A percentile compares a stretch with the other conserved stretches of the same genome.
phyloP scores from a whole-genome alignment of 2,797 vertebrate genomes.

The Podarcis siculus region DNA sequence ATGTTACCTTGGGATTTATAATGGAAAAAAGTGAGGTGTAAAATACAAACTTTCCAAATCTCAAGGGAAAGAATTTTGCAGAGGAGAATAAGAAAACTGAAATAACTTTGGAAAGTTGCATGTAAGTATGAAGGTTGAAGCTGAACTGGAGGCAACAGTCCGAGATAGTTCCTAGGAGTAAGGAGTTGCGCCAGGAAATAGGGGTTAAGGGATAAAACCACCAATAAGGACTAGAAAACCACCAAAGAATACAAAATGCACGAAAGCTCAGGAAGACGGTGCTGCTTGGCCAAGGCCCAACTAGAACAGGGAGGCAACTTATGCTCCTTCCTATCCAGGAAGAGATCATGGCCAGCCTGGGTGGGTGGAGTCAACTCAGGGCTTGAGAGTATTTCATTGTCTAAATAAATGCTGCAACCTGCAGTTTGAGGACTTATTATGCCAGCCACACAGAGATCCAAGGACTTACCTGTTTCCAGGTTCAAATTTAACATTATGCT shows the following conservation, averaged over 20 bases:
- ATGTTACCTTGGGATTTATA: too few species aligned
- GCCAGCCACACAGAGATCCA: background rate
- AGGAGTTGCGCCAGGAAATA: background rate
- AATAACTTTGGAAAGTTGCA: background rate
- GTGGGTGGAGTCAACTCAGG: background rate
- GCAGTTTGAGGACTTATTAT: background rate
- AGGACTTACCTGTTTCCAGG: background rate
- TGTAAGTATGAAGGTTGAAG: background rate
- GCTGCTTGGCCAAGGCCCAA: background rate
- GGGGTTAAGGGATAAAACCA: background rate
- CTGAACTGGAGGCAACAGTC: background rate
- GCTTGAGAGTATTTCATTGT: too few species aligned
- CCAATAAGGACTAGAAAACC: background rate
- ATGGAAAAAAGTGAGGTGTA: too few species aligned
- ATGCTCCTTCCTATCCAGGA: background rate
- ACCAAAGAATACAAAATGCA: background rate
- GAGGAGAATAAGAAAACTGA: background rate
- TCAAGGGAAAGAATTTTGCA: background rate
- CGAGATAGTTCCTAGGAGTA: too few species aligned
- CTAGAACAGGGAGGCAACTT: background rate
- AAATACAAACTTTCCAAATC: background rate
- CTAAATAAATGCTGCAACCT: background rate
- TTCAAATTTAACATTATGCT: too few species aligned
- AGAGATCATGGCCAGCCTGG: background rate
- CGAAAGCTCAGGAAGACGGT: background rate